Evolutionary conservation across 2,888 invertebrate species (phyloP), one percentile per base, ranked within the genome.

Genomic region (Pyrrhia umbra): DNA sequence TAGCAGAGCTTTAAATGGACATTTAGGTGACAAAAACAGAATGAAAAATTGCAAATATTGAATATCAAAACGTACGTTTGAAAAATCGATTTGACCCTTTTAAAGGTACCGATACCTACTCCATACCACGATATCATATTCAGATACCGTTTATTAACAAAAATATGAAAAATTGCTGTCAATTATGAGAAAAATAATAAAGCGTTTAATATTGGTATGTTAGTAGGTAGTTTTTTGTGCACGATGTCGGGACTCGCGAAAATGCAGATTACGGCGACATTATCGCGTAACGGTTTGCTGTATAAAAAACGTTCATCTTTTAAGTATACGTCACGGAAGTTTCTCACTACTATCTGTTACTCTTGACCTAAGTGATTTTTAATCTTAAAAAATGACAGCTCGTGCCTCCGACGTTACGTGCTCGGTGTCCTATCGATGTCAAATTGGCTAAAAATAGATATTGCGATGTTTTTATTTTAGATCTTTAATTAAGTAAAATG

Each of bases 321-420:
- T 51, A 37, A 60, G 50, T 45, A 47, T 27, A 43, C 62, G 68
- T 70, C 68, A 61, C 34, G 63, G 34, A 61, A 42, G 50, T 37
- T 68, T 50, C 39, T 42, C 34, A 45, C 43, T 16, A 27, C 68
- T 74, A 78, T 82, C 72, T 52, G 37, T 78, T 71, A 69, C 43
- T 73, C 51, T 71, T 65, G 72, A 70, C 59, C 67, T 79, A 79
- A 84, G 81, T 80, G 83, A 77, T 77, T 78, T 73, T 73, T 82
- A 65, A 85, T 86, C 85, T 84, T 76, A 42, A 74, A 70, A 52
- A 54, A 51, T 75, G 83, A 82, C 82, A 82, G 77, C 49, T 81
- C 79, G 75, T 77, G 79, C 75, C 69, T 62, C 70, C 23, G 64
- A 75, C 52, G 55, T 71, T 69, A 49, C 71, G 50, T 68, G 54